These are phyloP conservation scores for Trichonephila inaurata DNA, from an alignment of 1,140 invertebrate species.

Conservation along the genomic window DNA sequence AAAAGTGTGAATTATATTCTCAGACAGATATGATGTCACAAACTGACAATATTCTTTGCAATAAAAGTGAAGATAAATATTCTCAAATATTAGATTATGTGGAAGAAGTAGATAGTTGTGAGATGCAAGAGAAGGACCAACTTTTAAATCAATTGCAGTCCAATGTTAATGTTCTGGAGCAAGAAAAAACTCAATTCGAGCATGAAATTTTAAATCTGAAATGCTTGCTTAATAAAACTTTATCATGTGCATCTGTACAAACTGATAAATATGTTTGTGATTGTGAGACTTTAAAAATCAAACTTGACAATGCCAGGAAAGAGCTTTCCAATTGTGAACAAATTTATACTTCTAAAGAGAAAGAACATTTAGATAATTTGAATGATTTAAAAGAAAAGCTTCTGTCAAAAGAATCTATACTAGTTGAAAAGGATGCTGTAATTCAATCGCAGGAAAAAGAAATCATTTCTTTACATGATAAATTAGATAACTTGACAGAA, in stretches of 20 bases:
- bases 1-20: background rate
- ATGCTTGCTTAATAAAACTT: conserved; percentile 7
- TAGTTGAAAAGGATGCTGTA: conserved; percentile 23
- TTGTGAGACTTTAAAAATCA: conserved; percentile 43
- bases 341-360: background rate
- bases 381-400: conserved; percentile 31
- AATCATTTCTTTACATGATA: conserved; percentile 14
- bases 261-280: conserved; percentile 40
- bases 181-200: conserved; percentile 23
- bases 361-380: conserved; percentile 15
- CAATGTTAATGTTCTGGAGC: background rate
- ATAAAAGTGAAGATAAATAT: background rate
- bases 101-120: background rate
- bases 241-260: background rate
- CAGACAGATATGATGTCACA: background rate
- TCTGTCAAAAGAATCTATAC: background rate
- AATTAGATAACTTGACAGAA: conserved; percentile 5
- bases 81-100: conserved; percentile 2
- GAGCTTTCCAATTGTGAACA: background rate
- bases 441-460: conserved; percentile 30
- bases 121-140: background rate
- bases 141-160: background rate
- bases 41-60: background rate
- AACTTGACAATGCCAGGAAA: conserved; percentile 22
- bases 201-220: conserved; percentile 1